Evolutionary conservation across 2,888 invertebrate genomes (phyloP).

Genomic region (Congeria kusceri): DNA sequence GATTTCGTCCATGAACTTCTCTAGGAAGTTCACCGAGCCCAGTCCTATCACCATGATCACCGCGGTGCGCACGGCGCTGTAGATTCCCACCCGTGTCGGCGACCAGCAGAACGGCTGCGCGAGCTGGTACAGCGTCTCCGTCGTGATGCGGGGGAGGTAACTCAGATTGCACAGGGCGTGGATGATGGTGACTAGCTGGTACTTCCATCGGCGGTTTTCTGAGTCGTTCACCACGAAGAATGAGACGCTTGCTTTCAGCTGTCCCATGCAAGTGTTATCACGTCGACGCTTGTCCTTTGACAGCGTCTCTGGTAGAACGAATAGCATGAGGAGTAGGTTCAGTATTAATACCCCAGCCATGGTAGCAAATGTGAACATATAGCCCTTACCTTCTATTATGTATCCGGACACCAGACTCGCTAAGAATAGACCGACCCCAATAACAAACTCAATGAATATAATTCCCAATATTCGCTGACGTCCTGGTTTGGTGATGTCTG

Average conservation of each 20-base stretch:
- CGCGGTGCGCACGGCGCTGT: slow-evolving; percentile 35
- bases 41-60: slow-evolving; percentile 53
- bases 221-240: slow-evolving; percentile 51
- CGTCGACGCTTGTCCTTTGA: slow-evolving; percentile 40
- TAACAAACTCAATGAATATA: slow-evolving; percentile 50
- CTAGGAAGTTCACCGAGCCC: slow-evolving; percentile 40
- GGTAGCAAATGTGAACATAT: slow-evolving; percentile 33
- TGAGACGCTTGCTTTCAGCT: slow-evolving; percentile 27
- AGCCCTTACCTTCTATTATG: slow-evolving; percentile 48
- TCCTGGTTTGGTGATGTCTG: slow-evolving; percentile 63
- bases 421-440: slow-evolving; percentile 43
- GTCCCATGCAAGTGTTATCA: slow-evolving; percentile 29
- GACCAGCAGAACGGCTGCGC: slow-evolving; percentile 67
- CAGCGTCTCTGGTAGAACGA: slow-evolving; percentile 52
- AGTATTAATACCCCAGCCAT: slow-evolving; percentile 40
- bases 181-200: slow-evolving; percentile 39
- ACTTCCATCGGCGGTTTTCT: slow-evolving; percentile 54
- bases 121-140: slow-evolving; percentile 60
- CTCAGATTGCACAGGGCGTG: slow-evolving; percentile 46
- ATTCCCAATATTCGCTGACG: slow-evolving; percentile 52
- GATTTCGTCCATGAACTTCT: slow-evolving; percentile 50
- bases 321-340: slow-evolving; percentile 32
- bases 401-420: slow-evolving; percentile 51
- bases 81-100: slow-evolving; percentile 58
- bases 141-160: slow-evolving; percentile 33